Evolutionary conservation across 2,888 invertebrate species (phyloP).

Genomic region (Apoda limacodes): DNA sequence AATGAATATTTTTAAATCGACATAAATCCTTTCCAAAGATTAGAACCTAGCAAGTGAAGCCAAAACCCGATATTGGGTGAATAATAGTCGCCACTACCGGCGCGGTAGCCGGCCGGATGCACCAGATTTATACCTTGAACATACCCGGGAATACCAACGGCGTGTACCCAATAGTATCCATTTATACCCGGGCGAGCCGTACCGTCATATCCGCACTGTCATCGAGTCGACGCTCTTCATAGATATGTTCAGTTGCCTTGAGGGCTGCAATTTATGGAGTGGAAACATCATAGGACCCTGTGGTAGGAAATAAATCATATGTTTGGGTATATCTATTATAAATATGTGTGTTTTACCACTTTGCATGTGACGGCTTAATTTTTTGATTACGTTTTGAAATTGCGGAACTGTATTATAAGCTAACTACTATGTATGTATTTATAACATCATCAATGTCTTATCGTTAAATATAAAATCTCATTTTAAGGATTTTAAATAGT

Average conservation of each 20-base stretch:
- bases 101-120: conserved; percentile 60
- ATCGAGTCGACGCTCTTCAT: conserved; percentile 55
- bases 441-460: too few species aligned
- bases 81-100: conserved; percentile 69
- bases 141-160: conserved; percentile 16
- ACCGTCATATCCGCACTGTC: conserved; percentile 44
- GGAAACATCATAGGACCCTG: conserved; percentile 63
- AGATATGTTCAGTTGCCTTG: conserved; percentile 61
- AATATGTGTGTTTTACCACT: too few species aligned
- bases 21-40: conserved; percentile 61
- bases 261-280: conserved; percentile 63
- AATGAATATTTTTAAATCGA: conserved; percentile 18
- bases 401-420: too few species aligned
- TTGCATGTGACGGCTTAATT: conserved; percentile 49
- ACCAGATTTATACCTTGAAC: conserved; percentile 61
- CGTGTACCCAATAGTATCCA: conserved; percentile 30
- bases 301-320: conserved; percentile 61
- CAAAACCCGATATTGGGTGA: conserved; percentile 70
- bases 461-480: too few species aligned
- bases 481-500: too few species aligned
- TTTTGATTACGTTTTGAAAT: too few species aligned
- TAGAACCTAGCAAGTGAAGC: conserved; percentile 62
- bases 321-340: too few species aligned
- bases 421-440: too few species aligned
- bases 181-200: conserved; percentile 20